Evolutionary conservation across 2,888 invertebrate genomes (phyloP), one percentile per base, ranked within the genome.

Genomic region (Brachycybe producta): DNA sequence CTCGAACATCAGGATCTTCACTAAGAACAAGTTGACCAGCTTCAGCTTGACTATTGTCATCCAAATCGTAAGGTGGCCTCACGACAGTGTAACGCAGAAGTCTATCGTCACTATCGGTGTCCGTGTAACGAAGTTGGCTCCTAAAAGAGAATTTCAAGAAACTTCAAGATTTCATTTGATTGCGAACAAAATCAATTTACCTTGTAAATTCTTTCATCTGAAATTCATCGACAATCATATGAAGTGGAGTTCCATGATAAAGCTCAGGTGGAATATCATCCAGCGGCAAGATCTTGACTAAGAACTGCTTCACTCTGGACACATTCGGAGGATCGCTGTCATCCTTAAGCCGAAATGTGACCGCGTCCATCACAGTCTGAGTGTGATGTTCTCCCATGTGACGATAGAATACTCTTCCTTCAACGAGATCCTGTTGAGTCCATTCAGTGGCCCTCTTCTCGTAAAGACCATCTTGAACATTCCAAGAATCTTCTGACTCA

Each of bases 261-360:
- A 64, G 51, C 39, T 60, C 58, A 3, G 67, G 67, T 8, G 64
- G 64, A 32, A 60, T 59, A 49, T 64, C 63, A 57, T 67, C 67
- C 17, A 64, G 56, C 1, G 66, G 65, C 21, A 61, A 56, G 13
- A 67, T 60, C 47, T 64, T 63, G 2, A 67, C 60, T 3, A 60
- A 47, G 42, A 67, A 60, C 49, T 61, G 59, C 27, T 64, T 56
- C 2, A 56, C 50, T 3, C 57, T 57, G 2, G 66, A 66, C 36
- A 57, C 57, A 54, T 67, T 67, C 3, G 66, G 67, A 8, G 65
- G 65, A 7, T 58, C 56, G n/a, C 59, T 60, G 27, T 57, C 58
- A 56, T 67, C 67, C 17, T 52, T 47, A 4, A 67, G 49, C 38
- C 52, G 58, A 49, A 67, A 65, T 44, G 52, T 56, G 21, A 67